Percentiles rank a stretch among this genome's conserved stretches.
Evolutionary conservation across 2,888 invertebrate species (phyloP).

Genomic region (Hirtodrosophila alboralis): DNA sequence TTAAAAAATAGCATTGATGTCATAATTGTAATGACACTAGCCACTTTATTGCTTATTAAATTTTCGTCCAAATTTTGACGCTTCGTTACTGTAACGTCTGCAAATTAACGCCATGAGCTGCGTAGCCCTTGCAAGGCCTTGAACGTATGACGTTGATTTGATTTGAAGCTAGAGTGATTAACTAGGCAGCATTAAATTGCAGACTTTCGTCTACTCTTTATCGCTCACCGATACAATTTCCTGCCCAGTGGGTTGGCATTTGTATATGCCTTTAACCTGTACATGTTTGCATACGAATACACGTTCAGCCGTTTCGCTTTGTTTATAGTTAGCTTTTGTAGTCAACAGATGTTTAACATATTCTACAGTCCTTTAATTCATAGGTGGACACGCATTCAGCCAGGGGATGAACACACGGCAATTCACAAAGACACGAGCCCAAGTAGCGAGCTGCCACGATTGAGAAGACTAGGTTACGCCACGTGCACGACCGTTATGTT

Average conservation of each 20-base stretch:
- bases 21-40: too few species aligned
- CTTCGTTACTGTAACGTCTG: too few species aligned
- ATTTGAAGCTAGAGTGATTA: slow-evolving; percentile 37
- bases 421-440: too few species aligned
- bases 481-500: too few species aligned
- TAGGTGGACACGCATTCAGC: too few species aligned
- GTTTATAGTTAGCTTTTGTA: slow-evolving; percentile 70
- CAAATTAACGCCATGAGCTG: background rate
- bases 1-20: too few species aligned
- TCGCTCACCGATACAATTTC: background rate
- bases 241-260: slow-evolving; percentile 32
- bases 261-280: slow-evolving; percentile 49
- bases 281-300: slow-evolving; percentile 45
- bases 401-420: too few species aligned
- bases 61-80: background rate
- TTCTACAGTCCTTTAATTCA: slow-evolving; percentile 56
- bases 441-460: too few species aligned
- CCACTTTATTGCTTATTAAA: background rate
- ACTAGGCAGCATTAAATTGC: slow-evolving; percentile 47
- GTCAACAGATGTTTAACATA: slow-evolving; percentile 69
- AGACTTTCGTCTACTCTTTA: background rate
- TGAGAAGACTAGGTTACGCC: too few species aligned
- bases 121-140: background rate
- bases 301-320: slow-evolving; percentile 38
- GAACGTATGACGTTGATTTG: slow-evolving; percentile 21